phyloP scores from a whole-genome alignment of 2,797 vertebrate species.

The Geotrypetes seraphini region DNA sequence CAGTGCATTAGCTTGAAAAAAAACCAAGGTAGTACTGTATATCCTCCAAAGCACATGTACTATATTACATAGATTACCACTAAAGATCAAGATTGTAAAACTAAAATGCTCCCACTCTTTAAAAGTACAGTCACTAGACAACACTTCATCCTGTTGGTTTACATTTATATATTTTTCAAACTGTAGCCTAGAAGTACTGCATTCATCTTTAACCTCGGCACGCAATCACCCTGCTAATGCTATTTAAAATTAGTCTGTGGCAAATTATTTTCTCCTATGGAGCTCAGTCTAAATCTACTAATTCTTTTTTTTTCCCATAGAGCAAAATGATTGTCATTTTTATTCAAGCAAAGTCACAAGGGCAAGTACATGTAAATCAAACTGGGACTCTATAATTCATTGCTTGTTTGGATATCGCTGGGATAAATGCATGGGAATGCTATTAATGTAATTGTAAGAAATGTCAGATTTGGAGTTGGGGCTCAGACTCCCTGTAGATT shows the following conservation, averaged over 20 bases:
- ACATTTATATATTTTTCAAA: slow-evolving; percentile 27
- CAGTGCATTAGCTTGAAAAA: too few species aligned
- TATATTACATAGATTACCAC: too few species aligned
- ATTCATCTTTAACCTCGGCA: slow-evolving; percentile 43
- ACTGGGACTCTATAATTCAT: slow-evolving; percentile 37
- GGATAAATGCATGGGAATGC: slow-evolving; percentile 44
- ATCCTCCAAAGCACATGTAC: too few species aligned
- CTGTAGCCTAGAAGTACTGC: slow-evolving; percentile 14
- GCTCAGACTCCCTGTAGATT: slow-evolving; percentile 29
- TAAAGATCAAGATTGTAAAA: not conserved
- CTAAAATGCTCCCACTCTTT: slow-evolving; percentile 37
- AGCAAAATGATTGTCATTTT: slow-evolving; percentile 38
- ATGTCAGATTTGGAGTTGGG: slow-evolving; percentile 28
- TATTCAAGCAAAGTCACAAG: slow-evolving; percentile 33
- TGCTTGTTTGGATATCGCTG: slow-evolving; percentile 37
- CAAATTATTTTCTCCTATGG: slow-evolving; percentile 43
- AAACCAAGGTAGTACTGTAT: too few species aligned
- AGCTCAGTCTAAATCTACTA: too few species aligned
- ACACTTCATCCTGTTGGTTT: slow-evolving; percentile 21
- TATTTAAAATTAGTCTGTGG: slow-evolving; percentile 42
- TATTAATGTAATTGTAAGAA: slow-evolving; percentile 40
- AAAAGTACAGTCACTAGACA: slow-evolving; percentile 27
- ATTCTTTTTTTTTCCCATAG: slow-evolving; percentile 37
- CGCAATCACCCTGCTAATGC: slow-evolving; percentile 43
- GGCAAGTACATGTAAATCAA: slow-evolving; percentile 31